Evolutionary conservation across 2,888 invertebrate species (phyloP), one percentile per base, ranked within the genome.

Genomic region (Hydrotaea cyrtoneurina): DNA sequence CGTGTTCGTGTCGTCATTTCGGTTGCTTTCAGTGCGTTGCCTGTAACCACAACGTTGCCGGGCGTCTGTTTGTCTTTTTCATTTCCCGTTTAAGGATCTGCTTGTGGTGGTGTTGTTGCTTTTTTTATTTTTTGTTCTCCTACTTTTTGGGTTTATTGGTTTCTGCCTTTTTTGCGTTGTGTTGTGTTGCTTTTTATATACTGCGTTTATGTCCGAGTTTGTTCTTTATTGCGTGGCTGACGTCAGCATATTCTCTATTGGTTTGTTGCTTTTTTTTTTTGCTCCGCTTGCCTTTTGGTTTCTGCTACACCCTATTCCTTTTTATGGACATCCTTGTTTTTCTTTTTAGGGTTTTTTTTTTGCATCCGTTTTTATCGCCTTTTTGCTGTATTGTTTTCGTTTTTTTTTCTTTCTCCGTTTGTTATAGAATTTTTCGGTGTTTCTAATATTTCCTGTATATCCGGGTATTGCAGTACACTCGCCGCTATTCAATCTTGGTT

Each of bases 1-100:
- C 8, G 11, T 50, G 13, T 43, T 5, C 1, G n/a, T 72, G 43
- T 26, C 8, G 1, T 76, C 55, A 26, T 13, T 76, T 50, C 5
- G 71, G 31, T 53, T 55, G 36, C 53, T 55, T 23, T 50, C 0
- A 62, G 36, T 46, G 31, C 19, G 26, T 17, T 55, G 26, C 19
- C 26, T 21, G 19, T n/a, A 19, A 78, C 78, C 71, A 71, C 69
- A 82, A 72, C 69, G 50, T 78, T 82, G 39, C 76, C 59, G 21
- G 78, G 80, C 80, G 82, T 78, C 78, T 78, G 74, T 62, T 80
- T 78, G 86, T 75, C 72, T 26, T 76, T 66, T 43, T 66, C 26
- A 8, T 17, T 36, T 36, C 36, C 62, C 73, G 10, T 46, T n/a
- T 19, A 7, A 71, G 64, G 59, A 26, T 81, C 21, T 71, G 15